Evolutionary conservation across 1,140 invertebrate species (phyloP).

Genomic region (Ceratosolen solmsi): DNA sequence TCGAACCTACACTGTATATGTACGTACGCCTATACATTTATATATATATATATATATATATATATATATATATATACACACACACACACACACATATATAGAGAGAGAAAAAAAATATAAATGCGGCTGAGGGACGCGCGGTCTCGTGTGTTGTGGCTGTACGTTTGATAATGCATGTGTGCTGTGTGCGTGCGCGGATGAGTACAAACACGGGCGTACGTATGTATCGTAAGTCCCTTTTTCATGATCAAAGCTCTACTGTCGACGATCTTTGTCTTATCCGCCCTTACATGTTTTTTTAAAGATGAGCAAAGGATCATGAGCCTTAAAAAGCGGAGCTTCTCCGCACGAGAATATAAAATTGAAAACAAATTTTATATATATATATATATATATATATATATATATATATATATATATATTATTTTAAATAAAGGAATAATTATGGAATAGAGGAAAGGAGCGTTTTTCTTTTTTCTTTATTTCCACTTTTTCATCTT

Average conservation of each 20-base stretch:
- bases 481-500: conserved; percentile 16
- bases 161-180: no score
- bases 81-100: no score
- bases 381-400: not conserved
- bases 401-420: no score
- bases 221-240: not conserved
- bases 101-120: no score
- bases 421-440: conserved; percentile 43
- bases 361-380: not conserved
- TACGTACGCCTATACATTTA: no score
- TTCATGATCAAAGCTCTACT: not conserved
- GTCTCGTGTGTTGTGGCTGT: no score
- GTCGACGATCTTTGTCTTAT: not conserved
- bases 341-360: not conserved
- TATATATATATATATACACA: no score
- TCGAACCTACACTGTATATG: no score
- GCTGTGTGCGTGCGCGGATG: not conserved
- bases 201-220: not conserved
- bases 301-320: conserved; percentile 30
- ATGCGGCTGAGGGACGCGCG: no score
- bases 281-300: not conserved
- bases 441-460: conserved; percentile 43
- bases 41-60: no score
- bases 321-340: conserved; percentile 5
- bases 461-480: conserved; percentile 44